Base-by-base conservation (phyloP, 2,797 vertebrate species). In the Hyperoplus lanceolatus region DNA sequence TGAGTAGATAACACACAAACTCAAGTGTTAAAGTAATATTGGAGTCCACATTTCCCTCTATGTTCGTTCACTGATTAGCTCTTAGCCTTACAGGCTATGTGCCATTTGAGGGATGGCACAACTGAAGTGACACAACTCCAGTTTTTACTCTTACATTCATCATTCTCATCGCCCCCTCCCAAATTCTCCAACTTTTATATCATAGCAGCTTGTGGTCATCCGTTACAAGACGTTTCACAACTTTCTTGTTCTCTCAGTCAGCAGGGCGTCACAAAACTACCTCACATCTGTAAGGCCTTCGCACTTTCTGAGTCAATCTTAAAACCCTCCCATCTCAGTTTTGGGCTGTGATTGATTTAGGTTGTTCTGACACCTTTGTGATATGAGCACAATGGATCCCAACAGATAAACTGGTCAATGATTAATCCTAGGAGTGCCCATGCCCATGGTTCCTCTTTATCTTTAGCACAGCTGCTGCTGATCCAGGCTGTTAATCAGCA, bases 101-200 rank as follows among this genome's bases (percentile, higher is more conserved):
- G 53, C 18, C 29, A 14, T 48, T 60, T 16, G 42, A 13, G 64
- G 41, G 70, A 81, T 82, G n/a, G n/a, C n/a, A n/a, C n/a, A n/a
- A n/a, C n/a, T n/a, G n/a, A 55, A 77, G 14, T 6, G 21, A 65
- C 42, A 2, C 10, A 56, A 0, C 15, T 63, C 53, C 39, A 41
- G 58, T 64, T 70, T 7, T 81, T 59, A 55, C n/a, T 18, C 7
- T 55, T 60, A 48, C 11, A 13, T 43, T 75, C 5, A 16, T 73
- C 59, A 45, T 48, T 59, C 11, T 59, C 41, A 21, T 8, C 6
- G 10, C 41, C 8, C 61, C 63, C 60, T 8, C 66, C 69, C 74
- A 70, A 46, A 70, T 71, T 77, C 70, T 70, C 60, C 15, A 68
- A 15, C 63, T 46, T 62, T 41, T 18, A 14, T 58, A 42, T 86